These are phyloP conservation scores for Solenopsis fugax DNA, from an alignment of 1,140 invertebrate species.

Conservation along the genomic window DNA sequence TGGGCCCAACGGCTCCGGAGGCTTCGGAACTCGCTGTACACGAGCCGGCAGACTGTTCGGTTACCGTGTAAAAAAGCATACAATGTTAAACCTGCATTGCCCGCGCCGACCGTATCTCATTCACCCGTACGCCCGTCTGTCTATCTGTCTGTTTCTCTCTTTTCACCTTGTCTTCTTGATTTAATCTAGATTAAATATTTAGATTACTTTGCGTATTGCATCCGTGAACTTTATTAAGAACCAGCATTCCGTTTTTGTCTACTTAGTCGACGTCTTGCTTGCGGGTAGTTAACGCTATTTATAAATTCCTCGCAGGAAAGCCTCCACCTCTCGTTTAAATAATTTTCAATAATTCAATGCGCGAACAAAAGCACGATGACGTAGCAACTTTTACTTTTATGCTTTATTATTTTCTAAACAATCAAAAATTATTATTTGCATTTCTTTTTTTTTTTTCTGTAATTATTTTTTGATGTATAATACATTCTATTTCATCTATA, in stretches of 20 bases:
- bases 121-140: conserved; percentile 7
- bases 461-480: neutral
- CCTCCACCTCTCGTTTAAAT: neutral
- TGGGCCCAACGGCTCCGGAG: conserved; percentile 43
- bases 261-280: conserved; percentile 1
- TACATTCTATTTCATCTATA: neutral
- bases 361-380: neutral
- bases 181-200: conserved; percentile 66
- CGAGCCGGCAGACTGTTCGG: conserved; percentile 64
- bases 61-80: conserved; percentile 80
- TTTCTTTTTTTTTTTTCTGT: neutral
- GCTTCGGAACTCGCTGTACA: conserved; percentile 29
- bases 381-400: neutral
- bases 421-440: neutral
- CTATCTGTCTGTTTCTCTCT: conserved; percentile 34
- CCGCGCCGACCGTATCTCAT: conserved; percentile 54
- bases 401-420: neutral
- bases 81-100: conserved; percentile 72
- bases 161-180: conserved; percentile 38
- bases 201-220: conserved; percentile 31
- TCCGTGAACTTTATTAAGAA: conserved; percentile 48
- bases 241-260: neutral
- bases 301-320: neutral
- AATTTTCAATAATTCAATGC: conserved; percentile 13
- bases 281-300: conserved; percentile 17